These are phyloP conservation scores for Mesaphorura yosii DNA, from an alignment of 1,140 invertebrate species.

Conservation along the genomic window DNA sequence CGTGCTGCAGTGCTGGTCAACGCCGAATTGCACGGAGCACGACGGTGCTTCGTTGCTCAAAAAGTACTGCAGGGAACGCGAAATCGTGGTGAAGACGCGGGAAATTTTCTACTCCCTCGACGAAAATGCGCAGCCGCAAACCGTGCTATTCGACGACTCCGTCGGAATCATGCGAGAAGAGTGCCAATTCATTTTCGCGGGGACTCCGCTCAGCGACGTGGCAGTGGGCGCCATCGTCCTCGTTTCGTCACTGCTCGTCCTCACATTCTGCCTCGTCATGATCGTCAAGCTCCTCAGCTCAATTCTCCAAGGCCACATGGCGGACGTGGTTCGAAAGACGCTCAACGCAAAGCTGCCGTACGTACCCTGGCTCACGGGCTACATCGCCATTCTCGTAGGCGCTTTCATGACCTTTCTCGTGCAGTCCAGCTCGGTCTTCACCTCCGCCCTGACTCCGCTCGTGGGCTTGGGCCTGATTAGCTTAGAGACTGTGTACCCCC, in stretches of 20 bases:
- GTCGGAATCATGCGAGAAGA: too few relatives aligned
- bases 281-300: constrained; percentile 49
- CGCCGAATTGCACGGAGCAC: constrained; percentile 26
- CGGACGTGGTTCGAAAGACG: constrained; percentile 40
- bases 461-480: constrained; percentile 49
- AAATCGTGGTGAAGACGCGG: neutral
- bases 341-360: constrained; percentile 45
- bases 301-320: constrained; percentile 41
- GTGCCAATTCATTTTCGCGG: constrained; percentile 34
- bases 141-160: too few relatives aligned
- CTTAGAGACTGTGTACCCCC: constrained; percentile 42
- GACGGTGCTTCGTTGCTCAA: constrained; percentile 32
- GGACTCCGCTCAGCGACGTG: constrained; percentile 32
- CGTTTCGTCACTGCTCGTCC: constrained; percentile 39
- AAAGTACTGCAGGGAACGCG: constrained; percentile 12
- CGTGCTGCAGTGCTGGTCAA: constrained; percentile 35
- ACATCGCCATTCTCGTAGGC: constrained; percentile 48
- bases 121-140: too few relatives aligned
- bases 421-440: constrained; percentile 54
- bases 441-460: constrained; percentile 50
- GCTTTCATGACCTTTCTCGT: constrained; percentile 47
- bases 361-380: constrained; percentile 42
- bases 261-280: constrained; percentile 44
- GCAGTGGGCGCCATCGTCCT: constrained; percentile 33
- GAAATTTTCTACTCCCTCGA: too few relatives aligned